These are phyloP conservation scores for Sorex araneus DNA, from an alignment of 2,113 vertebrate genomes.

Conservation along the genomic window DNA sequence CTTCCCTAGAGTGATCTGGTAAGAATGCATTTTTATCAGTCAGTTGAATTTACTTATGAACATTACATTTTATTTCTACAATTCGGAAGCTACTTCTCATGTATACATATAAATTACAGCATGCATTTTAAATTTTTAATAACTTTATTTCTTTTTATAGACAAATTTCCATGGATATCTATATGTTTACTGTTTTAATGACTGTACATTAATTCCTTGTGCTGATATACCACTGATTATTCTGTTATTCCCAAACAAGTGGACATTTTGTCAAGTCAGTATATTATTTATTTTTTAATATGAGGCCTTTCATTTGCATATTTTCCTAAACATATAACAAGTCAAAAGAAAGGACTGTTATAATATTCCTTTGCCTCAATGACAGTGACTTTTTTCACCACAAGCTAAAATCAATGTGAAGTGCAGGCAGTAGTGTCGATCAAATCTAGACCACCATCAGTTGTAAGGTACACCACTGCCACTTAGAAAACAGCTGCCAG, in stretches of 20 bases:
- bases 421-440: neutral
- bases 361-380: neutral
- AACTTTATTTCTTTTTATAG: constrained; percentile 27
- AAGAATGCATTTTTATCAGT: constrained; percentile 70
- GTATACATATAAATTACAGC: constrained; percentile 31
- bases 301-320: constrained; percentile 35
- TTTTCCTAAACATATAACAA: neutral
- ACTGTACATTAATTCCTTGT: constrained; percentile 3
- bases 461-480: neutral
- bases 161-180: constrained; percentile 44
- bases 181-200: neutral
- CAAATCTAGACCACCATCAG: neutral
- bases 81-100: constrained; percentile 33
- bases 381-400: neutral
- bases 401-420: constrained; percentile 47
- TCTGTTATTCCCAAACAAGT: constrained; percentile 20
- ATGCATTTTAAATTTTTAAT: neutral
- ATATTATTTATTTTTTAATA: constrained; percentile 20
- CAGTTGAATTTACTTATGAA: constrained; percentile 48
- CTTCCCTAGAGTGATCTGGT: constrained; percentile 58
- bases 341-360: neutral
- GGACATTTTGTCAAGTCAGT: neutral
- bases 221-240: neutral
- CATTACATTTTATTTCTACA: constrained; percentile 53
- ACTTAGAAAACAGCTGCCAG: neutral